phyloP scores from a whole-genome alignment of 2,113 vertebrate genomes.

The Clinocottus analis region DNA sequence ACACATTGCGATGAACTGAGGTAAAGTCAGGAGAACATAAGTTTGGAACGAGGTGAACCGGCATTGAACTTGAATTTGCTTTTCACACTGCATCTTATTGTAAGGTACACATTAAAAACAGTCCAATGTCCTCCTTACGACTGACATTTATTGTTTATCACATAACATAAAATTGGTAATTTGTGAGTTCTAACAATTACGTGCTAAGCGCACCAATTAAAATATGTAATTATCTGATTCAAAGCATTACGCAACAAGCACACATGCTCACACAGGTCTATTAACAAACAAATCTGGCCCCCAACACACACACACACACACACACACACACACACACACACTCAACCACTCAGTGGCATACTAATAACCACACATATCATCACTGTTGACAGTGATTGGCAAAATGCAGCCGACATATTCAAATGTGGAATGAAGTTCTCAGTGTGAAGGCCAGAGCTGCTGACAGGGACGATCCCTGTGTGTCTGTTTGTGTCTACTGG shows the following conservation, averaged over 20 bases:
- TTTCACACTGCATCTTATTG: neutral
- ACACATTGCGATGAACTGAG: slow-evolving; percentile 12
- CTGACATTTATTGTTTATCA: neutral
- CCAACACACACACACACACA: neutral
- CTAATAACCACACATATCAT: neutral
- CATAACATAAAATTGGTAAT: neutral
- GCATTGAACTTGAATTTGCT: slow-evolving; percentile 11
- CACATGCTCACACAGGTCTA: neutral
- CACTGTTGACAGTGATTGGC: slow-evolving; percentile 15
- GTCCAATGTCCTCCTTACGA: neutral
- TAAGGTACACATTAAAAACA: neutral
- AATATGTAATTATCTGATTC: neutral
- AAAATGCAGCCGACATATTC: slow-evolving; percentile 7
- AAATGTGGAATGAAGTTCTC: slow-evolving; percentile 9
- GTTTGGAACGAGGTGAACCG: slow-evolving; percentile 20
- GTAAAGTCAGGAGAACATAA: slow-evolving; percentile 13
- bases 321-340: neutral
- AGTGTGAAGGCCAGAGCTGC: slow-evolving; percentile 12
- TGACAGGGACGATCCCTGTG: slow-evolving; percentile 13
- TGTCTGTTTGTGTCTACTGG: neutral
- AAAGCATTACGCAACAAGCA: neutral
- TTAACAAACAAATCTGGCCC: neutral
- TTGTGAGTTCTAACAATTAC: neutral
- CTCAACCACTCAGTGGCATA: neutral
- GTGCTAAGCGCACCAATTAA: neutral